These are phyloP conservation scores for Calcarius lapponicus DNA, from an alignment of 2,797 vertebrate species.

Conservation along the genomic window DNA sequence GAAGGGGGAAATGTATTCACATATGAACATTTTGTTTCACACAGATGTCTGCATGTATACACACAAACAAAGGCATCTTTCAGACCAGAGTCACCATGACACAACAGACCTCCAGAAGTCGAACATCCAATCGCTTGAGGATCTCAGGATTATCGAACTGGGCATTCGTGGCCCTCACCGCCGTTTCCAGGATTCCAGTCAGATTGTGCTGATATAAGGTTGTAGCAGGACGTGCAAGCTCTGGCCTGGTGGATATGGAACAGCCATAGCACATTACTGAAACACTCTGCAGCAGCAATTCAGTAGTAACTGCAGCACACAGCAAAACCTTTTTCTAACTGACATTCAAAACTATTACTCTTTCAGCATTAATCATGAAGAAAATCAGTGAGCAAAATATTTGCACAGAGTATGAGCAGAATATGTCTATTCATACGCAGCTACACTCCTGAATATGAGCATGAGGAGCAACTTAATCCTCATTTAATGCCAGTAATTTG, in stretches of 20 bases:
- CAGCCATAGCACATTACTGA: neutral
- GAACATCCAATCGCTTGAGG: slow-evolving; percentile 92
- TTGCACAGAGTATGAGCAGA: neutral
- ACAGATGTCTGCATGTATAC: neutral
- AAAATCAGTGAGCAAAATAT: neutral
- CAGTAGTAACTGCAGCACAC: neutral
- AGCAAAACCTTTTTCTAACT: neutral
- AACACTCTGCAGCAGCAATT: neutral
- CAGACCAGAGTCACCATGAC: neutral
- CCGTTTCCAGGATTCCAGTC: slow-evolving; percentile 95
- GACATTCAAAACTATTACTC: neutral
- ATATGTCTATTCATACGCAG: neutral
- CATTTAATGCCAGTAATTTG: neutral
- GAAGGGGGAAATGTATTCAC: neutral
- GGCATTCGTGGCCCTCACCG: slow-evolving; percentile 95
- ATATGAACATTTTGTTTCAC: neutral
- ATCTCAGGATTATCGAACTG: slow-evolving; percentile 97
- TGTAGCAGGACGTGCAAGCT: slow-evolving; percentile 92
- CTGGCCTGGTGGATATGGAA: slow-evolving; percentile 81
- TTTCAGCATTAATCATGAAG: neutral
- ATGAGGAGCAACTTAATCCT: neutral
- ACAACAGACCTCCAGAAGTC: slow-evolving; percentile 88
- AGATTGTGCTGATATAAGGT: slow-evolving; percentile 98
- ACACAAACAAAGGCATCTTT: neutral
- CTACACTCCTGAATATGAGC: neutral